phyloP scores from a whole-genome alignment of 2,113 vertebrate genomes.

The Apodemus speciosus region DNA sequence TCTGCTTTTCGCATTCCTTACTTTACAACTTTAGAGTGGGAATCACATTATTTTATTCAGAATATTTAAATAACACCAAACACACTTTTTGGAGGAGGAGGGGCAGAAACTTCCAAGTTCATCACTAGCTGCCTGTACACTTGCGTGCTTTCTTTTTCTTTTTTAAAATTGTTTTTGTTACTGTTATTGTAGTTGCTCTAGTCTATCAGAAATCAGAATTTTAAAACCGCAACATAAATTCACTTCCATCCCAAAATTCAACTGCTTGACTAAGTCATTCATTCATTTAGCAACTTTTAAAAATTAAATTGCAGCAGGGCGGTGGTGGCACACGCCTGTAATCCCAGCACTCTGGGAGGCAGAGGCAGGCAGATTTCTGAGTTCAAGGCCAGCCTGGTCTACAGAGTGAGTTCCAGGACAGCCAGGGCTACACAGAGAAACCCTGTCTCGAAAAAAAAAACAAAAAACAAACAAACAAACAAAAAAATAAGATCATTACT shows the following conservation, averaged over 20 bases:
- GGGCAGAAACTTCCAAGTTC: not conserved
- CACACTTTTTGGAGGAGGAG: not conserved
- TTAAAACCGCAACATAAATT: slow-evolving; percentile 22
- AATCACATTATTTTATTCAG: not conserved
- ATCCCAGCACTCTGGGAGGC: too few species aligned
- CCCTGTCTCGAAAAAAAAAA: too few species aligned
- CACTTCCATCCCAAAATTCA: not conserved
- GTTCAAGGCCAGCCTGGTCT: too few species aligned
- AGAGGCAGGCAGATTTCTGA: too few species aligned
- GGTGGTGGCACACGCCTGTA: too few species aligned
- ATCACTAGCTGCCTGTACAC: not conserved
- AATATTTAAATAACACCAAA: slow-evolving; percentile 11
- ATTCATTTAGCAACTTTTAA: not conserved
- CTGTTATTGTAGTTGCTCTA: not conserved
- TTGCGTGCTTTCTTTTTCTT: not conserved
- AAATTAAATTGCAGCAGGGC: too few species aligned
- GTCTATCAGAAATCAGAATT: slow-evolving; percentile 33
- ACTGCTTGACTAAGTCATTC: not conserved
- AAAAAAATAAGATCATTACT: not conserved
- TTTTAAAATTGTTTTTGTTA: not conserved
- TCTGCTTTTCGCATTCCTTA: slow-evolving; percentile 15
- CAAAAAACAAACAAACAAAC: too few species aligned
- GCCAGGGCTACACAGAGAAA: too few species aligned
- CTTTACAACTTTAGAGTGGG: not conserved
- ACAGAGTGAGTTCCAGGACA: too few species aligned